Conservation (phyloP, 2,888 invertebrate species). For the Lasioglossum morio region DNA sequence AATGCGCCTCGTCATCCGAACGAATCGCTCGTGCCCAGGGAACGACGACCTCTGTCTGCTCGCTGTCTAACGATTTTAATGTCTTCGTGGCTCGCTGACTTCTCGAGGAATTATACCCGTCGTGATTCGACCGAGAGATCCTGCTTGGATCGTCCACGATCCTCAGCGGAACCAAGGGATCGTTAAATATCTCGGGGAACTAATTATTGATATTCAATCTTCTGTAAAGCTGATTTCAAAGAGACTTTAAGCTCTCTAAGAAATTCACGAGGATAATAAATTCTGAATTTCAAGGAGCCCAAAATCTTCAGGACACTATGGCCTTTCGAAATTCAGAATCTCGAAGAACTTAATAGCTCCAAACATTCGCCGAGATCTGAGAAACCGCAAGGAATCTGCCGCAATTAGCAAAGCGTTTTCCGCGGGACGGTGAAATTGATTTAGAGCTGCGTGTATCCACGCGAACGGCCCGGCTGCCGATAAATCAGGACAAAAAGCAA, state of each 20-base stretch:
- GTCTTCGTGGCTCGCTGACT: background rate
- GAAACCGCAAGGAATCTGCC: background rate
- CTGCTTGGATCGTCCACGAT: background rate
- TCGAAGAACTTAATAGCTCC: background rate
- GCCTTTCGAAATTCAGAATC: background rate
- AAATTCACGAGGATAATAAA: too few species aligned
- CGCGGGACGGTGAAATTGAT: background rate
- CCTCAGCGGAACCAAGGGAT: background rate
- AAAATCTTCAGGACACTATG: too few species aligned
- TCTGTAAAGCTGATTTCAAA: too few species aligned
- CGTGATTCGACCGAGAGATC: background rate
- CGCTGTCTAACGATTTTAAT: background rate
- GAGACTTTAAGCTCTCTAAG: too few species aligned
- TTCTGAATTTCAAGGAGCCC: too few species aligned
- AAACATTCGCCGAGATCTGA: background rate
- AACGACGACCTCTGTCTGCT: background rate
- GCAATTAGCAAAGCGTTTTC: background rate
- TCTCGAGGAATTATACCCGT: background rate
- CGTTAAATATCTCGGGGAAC: background rate
- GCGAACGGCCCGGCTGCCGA: conserved; percentile 21
- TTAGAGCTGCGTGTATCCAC: background rate
- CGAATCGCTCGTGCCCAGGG: background rate
- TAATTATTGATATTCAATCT: too few species aligned
- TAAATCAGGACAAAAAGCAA: conserved; percentile 61
- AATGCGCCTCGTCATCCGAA: background rate